Conservation (phyloP, 2,113 vertebrate species). For the Plecturocebus donacophilus region DNA sequence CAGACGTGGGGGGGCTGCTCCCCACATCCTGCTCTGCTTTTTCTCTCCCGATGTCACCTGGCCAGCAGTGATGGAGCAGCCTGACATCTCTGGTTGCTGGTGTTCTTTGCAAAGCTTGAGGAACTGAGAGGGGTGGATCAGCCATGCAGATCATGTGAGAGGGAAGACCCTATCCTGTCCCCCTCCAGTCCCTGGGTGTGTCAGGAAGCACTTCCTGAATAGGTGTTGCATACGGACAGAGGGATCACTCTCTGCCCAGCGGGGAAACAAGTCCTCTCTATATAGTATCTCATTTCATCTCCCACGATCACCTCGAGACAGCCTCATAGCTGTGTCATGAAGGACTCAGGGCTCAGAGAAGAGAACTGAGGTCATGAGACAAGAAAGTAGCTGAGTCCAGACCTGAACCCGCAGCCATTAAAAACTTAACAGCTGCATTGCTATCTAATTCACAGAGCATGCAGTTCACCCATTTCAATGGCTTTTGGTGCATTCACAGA, state of each 20-base stretch:
- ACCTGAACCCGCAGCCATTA: rapidly evolving
- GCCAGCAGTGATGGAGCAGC: background rate
- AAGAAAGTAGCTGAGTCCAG: background rate
- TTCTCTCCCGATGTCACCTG: background rate
- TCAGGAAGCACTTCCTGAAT: background rate
- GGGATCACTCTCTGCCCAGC: background rate
- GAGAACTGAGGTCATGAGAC: background rate
- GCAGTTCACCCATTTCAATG: rapidly evolving
- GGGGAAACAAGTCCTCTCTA: background rate
- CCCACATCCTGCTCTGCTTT: too few species aligned
- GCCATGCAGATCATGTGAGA: background rate
- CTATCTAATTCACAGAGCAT: background rate
- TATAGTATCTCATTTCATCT: background rate
- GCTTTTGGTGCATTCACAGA: background rate
- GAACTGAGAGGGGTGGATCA: background rate
- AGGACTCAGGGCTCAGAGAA: background rate
- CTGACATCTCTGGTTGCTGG: too few species aligned
- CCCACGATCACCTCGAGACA: background rate
- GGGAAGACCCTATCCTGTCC: background rate
- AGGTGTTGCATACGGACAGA: rapidly evolving
- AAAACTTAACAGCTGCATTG: too few species aligned
- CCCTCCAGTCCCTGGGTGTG: background rate
- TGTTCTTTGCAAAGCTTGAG: background rate
- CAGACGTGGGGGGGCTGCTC: background rate
- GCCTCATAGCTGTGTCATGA: rapidly evolving